Evolutionary conservation across 2,797 vertebrate species (phyloP).

Genomic region (Parauchenoglanis ngamensis): DNA sequence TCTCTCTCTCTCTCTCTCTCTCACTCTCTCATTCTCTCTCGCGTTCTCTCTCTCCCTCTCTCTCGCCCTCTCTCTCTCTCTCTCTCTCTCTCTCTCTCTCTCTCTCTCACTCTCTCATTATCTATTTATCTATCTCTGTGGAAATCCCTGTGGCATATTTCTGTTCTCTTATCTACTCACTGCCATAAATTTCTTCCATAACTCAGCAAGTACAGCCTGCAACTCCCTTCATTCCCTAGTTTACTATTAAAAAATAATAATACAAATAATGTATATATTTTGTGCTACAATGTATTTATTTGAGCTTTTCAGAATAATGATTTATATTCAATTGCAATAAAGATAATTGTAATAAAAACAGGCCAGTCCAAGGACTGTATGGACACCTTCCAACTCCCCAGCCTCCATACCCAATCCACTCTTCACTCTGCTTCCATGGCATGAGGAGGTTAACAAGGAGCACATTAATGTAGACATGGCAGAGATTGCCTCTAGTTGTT

Average conservation of each 20-base stretch:
- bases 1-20: not conserved
- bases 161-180: conserved; percentile 49
- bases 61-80: not conserved
- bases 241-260: not conserved
- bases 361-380: not conserved
- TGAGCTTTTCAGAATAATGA: not conserved
- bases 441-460: conserved; percentile 8
- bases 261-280: not conserved
- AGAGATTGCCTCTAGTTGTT: conserved; percentile 16
- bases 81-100: not conserved
- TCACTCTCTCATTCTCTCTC: too few relatives aligned
- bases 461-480: not conserved
- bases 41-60: too few relatives aligned
- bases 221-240: not conserved
- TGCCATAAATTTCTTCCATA: conserved; percentile 5
- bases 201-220: not conserved
- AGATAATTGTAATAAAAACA: not conserved
- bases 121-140: conserved; percentile 25
- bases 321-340: not conserved
- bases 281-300: not conserved
- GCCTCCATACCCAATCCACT: not conserved
- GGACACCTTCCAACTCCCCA: not conserved
- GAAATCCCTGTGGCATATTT: conserved; percentile 49
- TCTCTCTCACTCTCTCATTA: conserved; percentile 6
- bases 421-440: not conserved